These are phyloP conservation scores for Sipha flava DNA, from an alignment of 1,140 invertebrate genomes.

Conservation along the genomic window DNA sequence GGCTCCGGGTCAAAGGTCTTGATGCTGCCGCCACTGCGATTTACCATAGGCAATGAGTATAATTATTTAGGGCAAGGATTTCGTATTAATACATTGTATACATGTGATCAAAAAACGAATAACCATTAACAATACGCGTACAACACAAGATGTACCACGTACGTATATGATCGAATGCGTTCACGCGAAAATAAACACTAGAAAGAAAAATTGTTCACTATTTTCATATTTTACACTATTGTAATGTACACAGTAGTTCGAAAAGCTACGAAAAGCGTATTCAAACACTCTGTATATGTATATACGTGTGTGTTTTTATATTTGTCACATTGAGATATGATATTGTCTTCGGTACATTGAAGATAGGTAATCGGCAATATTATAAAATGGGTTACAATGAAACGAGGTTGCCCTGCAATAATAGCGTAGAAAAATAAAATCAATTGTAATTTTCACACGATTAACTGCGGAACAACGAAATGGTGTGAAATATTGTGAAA, in stretches of 20 bases:
- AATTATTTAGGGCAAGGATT: background rate
- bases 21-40: too few species aligned
- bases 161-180: too few species aligned
- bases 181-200: too few species aligned
- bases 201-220: too few species aligned
- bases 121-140: too few species aligned
- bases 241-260: too few species aligned
- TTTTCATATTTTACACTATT: too few species aligned
- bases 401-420: background rate
- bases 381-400: background rate
- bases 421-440: slow-evolving; percentile 3
- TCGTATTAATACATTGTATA: background rate
- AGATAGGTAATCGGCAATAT: background rate
- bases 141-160: too few species aligned
- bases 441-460: slow-evolving; percentile 21
- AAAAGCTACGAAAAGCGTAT: too few species aligned
- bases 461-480: slow-evolving; percentile 10
- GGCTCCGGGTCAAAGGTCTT: background rate
- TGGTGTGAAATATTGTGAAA: slow-evolving; percentile 7
- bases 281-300: too few species aligned
- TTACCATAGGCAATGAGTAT: too few species aligned
- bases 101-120: background rate
- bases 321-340: background rate
- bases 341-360: background rate
- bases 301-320: too few species aligned